Percentiles rank a stretch among this genome's conserved stretches.
phyloP scores from a whole-genome alignment of 2,113 vertebrate species.

The Geococcyx californianus region DNA sequence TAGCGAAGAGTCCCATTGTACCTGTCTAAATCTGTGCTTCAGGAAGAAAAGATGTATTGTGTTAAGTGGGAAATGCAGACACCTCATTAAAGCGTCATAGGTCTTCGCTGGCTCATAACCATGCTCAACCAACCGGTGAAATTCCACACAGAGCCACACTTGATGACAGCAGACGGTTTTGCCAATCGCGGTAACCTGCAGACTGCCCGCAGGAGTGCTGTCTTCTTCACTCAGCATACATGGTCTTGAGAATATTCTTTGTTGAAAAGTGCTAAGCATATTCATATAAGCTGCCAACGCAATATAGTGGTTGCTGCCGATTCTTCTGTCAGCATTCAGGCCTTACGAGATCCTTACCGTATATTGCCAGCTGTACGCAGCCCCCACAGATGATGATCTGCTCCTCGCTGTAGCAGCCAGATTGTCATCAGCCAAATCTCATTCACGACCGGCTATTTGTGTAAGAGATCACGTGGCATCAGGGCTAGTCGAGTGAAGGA shows the following conservation, averaged over 20 bases:
- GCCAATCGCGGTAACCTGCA: rapidly evolving
- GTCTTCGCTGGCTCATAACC: not conserved
- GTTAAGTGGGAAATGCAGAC: not conserved
- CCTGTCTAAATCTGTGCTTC: not conserved
- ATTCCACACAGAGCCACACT: not conserved
- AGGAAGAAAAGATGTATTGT: not conserved
- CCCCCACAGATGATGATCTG: not conserved
- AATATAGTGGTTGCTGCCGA: not conserved
- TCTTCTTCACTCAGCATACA: not conserved
- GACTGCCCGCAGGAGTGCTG: not conserved
- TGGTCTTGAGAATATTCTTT: not conserved
- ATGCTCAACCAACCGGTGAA: not conserved
- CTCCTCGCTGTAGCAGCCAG: not conserved
- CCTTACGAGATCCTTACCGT: not conserved
- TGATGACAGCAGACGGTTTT: not conserved
- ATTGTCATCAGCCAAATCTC: constrained; percentile 10
- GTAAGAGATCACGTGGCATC: not conserved
- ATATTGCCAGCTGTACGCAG: not conserved
- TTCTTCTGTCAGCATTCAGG: not conserved
- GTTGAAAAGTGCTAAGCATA: not conserved
- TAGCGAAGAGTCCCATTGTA: not conserved
- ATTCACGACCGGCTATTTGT: constrained; percentile 14
- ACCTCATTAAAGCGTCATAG: not conserved
- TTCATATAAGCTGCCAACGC: not conserved
- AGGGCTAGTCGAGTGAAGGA: not conserved